Conservation (phyloP, 2,113 vertebrate species). For the Rhineura floridana region DNA sequence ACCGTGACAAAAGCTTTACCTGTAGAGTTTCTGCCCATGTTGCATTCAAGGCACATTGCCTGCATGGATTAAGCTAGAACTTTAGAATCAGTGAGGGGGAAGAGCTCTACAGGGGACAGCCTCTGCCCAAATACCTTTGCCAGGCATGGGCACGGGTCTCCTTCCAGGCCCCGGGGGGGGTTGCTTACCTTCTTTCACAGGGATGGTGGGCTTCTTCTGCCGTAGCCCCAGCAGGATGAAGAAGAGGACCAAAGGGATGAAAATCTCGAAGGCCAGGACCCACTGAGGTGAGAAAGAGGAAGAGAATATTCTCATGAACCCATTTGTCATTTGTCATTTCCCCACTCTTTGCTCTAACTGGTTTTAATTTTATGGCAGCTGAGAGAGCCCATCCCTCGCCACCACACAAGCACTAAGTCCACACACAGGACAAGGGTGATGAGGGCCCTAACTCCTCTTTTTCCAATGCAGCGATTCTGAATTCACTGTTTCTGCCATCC, state of each 20-base stretch:
- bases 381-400: too few species aligned
- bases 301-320: too few species aligned
- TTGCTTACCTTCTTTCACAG: conserved; percentile 93
- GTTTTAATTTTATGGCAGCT: too few species aligned
- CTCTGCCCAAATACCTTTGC: neutral
- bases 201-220: conserved; percentile 94
- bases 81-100: neutral
- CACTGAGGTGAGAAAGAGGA: conserved; percentile 78
- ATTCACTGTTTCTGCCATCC: too few species aligned
- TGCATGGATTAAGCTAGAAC: neutral
- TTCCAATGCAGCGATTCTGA: neutral
- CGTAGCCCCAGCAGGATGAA: conserved; percentile 94
- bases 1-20: neutral
- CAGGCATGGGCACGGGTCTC: too few species aligned
- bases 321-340: too few species aligned
- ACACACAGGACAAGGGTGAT: too few species aligned
- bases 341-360: too few species aligned
- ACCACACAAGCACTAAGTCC: too few species aligned
- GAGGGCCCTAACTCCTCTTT: neutral
- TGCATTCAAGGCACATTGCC: neutral
- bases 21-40: neutral
- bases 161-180: fast-evolving
- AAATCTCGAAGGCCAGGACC: conserved; percentile 96
- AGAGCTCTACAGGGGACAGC: too few species aligned
- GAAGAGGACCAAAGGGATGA: conserved; percentile 95